Base-by-base conservation (phyloP, 2,797 vertebrate species). In the Serranus cabrilla region DNA sequence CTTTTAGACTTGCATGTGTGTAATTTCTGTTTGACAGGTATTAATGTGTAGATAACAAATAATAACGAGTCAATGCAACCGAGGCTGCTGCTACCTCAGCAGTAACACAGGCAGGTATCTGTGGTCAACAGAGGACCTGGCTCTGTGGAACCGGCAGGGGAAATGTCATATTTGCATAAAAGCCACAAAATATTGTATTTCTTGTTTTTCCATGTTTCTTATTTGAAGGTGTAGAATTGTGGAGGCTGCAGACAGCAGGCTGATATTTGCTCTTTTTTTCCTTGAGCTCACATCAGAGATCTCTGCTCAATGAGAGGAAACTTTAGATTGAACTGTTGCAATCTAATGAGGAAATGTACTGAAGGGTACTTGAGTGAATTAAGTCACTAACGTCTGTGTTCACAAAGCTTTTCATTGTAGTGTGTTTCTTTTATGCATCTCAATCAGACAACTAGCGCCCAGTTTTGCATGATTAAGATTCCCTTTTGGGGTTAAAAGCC, bases 151-250 rank as follows among this genome's bases (percentile, higher is more conserved):
- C 65, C 68, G 45, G 81, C 86, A 54, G 63, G 81, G 77, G 66
- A 92, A 93, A 94, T 95, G 91, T 93, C 92, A 91, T 73, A 93
- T 94, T 94, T 90, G 87, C 91, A 91, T 93, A 92, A 91, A 89
- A 85, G 77, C 83, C 82, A 88, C 80, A 84, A 90, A 91, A 92
- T 87, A 90, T 89, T 91, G 82, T 88, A 86, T 90, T 88, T 91
- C 79, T 83, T 88, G 78, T 89, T 90, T 84, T 82, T 68, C 75
- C 0, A 57, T 65, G 69, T 76, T 88, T 74, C 80, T 43, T 84
- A 83, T 90, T 86, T 78, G 76, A 91, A 78, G 63, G 60, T 73
- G 70, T 69, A 76, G 71, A 74, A 67, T 63, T 83, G 81, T 66
- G 40, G 81, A 78, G 62, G 71, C 74, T 59, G 60, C 67, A 79